A percentile compares a stretch with the other conserved stretches of the same genome.
phyloP scores from a whole-genome alignment of 2,797 vertebrate species.

The Microctenopoma steveboyesi region DNA sequence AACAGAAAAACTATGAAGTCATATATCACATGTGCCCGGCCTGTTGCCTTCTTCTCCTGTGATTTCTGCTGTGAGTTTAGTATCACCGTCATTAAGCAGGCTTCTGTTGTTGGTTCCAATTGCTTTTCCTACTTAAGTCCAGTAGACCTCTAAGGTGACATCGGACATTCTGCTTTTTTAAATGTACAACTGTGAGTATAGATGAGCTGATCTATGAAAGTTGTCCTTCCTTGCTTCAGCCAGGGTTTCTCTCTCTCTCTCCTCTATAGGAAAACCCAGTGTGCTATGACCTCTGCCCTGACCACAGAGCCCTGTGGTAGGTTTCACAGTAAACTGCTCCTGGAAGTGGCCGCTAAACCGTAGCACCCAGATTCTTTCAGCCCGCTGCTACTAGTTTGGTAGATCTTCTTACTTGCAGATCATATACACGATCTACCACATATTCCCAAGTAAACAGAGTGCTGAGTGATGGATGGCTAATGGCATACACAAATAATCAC shows the following conservation, averaged over 20 bases:
- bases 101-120: no score
- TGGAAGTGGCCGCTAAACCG: conserved; percentile 64
- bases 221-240: conserved; percentile 19
- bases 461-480: conserved; percentile 23
- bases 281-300: conserved; percentile 60
- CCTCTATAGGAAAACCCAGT: conserved; percentile 33
- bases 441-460: conserved; percentile 32
- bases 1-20: conserved; percentile 42
- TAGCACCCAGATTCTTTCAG: conserved; percentile 64
- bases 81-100: no score
- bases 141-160: no score
- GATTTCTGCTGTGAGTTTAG: neutral
- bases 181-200: no score
- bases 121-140: no score
- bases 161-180: no score
- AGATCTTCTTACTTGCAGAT: conserved; percentile 21
- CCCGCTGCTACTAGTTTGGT: conserved; percentile 34
- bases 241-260: conserved; percentile 22
- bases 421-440: conserved; percentile 13
- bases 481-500: neutral
- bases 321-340: conserved; percentile 55
- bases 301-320: conserved; percentile 66
- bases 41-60: neutral
- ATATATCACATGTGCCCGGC: conserved; percentile 15
- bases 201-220: neutral